Base-by-base conservation (phyloP, 2,888 invertebrate species). In the Gasteruption jaculator region DNA sequence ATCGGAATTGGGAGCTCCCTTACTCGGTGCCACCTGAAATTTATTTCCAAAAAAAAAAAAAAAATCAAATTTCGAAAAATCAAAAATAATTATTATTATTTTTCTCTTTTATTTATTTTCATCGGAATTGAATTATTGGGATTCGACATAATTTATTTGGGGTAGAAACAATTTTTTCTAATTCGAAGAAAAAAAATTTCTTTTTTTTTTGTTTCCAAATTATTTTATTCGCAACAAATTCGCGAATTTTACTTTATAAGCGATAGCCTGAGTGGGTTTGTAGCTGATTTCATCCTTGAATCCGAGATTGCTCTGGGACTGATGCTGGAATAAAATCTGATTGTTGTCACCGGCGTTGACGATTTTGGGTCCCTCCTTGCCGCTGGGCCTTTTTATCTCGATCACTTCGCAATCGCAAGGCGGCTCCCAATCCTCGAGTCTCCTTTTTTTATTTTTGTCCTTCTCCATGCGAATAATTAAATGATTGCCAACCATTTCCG, bases 401-500 rank as follows among this genome's bases (percentile, higher is more conserved):
- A 63, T 54, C 1, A 63, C 53, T 5, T 57, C 54, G 25, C 68
- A 65, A 22, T 67, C 61, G 27, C 65, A 66, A 3, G 63, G 63
- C 5, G 67, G 67, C 24, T 61, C 59, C 65, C 67, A 69, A 4
- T 46, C 42, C n/a, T 33, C 43, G 0, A 16, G 46, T 31, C 43
- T 46, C 30, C 47, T 55, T 19, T 38, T 38, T 71, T 75, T 53
- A 49, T 71, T 50, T 66, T 77, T 69, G 65, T 80, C 68, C 71
- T 82, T 63, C 70, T 76, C 81, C 16, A 83, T 78, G 14, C 81
- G 71, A 40, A 83, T 82, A 48, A 79, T 80, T 11, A 83, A 69
- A 56, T 80, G 78, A 57, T 83, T 83, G 26, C 79, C 80, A 35
- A 81, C 78, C 71, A 82, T 79, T 22, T 76, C 74, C 2, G 82